Percentiles rank a stretch among this genome's conserved stretches.
Conservation (phyloP, 2,797 vertebrate species). For the Rhodeus uyekii region DNA sequence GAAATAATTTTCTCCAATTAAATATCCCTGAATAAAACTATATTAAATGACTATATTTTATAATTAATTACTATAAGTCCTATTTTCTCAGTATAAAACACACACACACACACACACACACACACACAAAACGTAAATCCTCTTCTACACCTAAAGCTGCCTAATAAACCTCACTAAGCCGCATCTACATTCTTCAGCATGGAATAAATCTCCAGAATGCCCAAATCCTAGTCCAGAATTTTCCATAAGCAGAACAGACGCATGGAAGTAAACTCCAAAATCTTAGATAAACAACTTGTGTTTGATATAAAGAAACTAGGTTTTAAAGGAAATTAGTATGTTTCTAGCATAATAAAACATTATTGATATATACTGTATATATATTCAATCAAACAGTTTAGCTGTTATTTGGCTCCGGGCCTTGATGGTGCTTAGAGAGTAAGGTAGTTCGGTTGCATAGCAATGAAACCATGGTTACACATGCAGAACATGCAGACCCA, state of each 20-base stretch:
- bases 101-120: slow-evolving; percentile 34
- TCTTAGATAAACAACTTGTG: not conserved
- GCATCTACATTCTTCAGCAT: slow-evolving; percentile 49
- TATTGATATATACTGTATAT: not conserved
- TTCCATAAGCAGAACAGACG: slow-evolving; percentile 20
- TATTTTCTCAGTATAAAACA: slow-evolving; percentile 35
- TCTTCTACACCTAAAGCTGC: slow-evolving; percentile 44
- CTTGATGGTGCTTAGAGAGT: slow-evolving; percentile 32
- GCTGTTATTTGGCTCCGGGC: slow-evolving; percentile 12
- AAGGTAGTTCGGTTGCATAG: slow-evolving; percentile 51
- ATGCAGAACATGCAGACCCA: slow-evolving; percentile 32
- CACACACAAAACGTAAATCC: slow-evolving; percentile 43
- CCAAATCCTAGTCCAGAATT: slow-evolving; percentile 46
- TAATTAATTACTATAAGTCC: slow-evolving; percentile 42
- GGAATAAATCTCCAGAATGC: slow-evolving; percentile 51
- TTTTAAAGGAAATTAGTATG: not conserved
- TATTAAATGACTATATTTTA: not conserved
- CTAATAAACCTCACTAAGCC: slow-evolving; percentile 48
- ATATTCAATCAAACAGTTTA: not conserved
- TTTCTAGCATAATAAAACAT: not conserved
- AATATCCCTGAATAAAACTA: not conserved
- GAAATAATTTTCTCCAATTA: not conserved
- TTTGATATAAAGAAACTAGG: not conserved
- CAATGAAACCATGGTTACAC: slow-evolving; percentile 49
- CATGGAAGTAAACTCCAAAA: slow-evolving; percentile 12